Evolutionary conservation across 2,888 invertebrate genomes (phyloP).

Genomic region (Drosophila niveifrons): DNA sequence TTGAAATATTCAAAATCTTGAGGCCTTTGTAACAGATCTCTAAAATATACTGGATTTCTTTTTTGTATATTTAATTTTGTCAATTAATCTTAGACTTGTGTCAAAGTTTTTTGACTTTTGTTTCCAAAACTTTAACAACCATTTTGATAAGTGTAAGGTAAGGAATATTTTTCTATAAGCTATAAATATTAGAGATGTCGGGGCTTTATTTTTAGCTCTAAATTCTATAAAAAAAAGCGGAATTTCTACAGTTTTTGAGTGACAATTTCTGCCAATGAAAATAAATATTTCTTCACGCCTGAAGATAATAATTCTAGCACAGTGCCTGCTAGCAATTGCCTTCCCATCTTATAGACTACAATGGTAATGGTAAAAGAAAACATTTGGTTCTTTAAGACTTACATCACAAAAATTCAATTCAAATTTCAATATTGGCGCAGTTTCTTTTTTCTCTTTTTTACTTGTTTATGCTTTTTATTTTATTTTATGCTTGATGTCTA

Average conservation of each 20-base stretch:
- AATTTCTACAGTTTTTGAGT: too few species aligned
- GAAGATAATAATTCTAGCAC: neutral
- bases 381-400: conserved; percentile 52
- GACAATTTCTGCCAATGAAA: too few species aligned
- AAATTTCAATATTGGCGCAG: conserved; percentile 69
- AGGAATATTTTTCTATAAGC: too few species aligned
- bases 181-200: neutral
- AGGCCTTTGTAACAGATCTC: neutral
- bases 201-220: neutral
- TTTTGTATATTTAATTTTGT: neutral
- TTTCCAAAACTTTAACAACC: too few species aligned
- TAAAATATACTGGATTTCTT: neutral
- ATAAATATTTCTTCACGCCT: neutral
- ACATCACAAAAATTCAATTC: conserved; percentile 78
- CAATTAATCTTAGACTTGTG: neutral
- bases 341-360: conserved; percentile 18
- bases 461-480: conserved; percentile 20
- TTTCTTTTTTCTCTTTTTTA: conserved; percentile 59
- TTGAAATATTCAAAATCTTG: neutral
- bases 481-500: conserved; percentile 32
- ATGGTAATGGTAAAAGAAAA: conserved; percentile 22
- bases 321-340: neutral
- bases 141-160: too few species aligned
- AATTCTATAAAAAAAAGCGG: too few species aligned
- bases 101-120: neutral